Conservation (phyloP, 2,113 vertebrate species). For the Prunella himalayana region DNA sequence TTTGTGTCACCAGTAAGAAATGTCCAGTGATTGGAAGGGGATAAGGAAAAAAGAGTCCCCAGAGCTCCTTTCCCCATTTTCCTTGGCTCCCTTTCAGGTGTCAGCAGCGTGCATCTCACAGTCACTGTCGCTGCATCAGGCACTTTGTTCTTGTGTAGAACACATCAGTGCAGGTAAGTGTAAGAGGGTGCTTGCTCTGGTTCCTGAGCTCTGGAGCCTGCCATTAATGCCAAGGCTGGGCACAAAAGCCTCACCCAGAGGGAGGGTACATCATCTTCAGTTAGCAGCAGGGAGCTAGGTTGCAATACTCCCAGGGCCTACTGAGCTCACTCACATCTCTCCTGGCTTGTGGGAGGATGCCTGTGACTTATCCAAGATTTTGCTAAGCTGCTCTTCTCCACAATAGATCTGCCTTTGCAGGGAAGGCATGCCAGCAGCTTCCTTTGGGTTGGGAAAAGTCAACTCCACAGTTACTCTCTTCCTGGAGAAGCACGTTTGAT, state of each 20-base stretch:
- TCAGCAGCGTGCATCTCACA: background rate
- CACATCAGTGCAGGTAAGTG: background rate
- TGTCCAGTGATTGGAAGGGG: background rate
- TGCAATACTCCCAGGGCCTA: background rate
- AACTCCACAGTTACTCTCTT: background rate
- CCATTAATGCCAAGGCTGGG: background rate
- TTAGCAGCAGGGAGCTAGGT: background rate
- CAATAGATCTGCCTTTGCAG: background rate
- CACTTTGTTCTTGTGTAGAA: background rate
- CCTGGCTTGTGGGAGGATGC: background rate
- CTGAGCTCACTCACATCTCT: background rate
- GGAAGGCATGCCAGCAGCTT: background rate
- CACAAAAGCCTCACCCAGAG: background rate
- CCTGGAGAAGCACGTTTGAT: background rate
- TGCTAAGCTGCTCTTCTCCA: background rate
- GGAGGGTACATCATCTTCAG: background rate
- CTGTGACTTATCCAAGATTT: background rate
- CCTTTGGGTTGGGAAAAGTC: background rate
- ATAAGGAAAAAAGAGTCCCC: background rate
- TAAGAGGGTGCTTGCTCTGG: background rate
- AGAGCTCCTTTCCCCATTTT: rapidly evolving
- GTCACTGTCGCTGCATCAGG: background rate
- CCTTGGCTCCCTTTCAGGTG: background rate
- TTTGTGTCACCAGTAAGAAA: background rate
- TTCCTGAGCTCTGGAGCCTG: background rate